Percentiles rank a stretch among this genome's conserved stretches.
Evolutionary conservation across 2,797 vertebrate genomes (phyloP).

Genomic region (Hydrolagus colliei): DNA sequence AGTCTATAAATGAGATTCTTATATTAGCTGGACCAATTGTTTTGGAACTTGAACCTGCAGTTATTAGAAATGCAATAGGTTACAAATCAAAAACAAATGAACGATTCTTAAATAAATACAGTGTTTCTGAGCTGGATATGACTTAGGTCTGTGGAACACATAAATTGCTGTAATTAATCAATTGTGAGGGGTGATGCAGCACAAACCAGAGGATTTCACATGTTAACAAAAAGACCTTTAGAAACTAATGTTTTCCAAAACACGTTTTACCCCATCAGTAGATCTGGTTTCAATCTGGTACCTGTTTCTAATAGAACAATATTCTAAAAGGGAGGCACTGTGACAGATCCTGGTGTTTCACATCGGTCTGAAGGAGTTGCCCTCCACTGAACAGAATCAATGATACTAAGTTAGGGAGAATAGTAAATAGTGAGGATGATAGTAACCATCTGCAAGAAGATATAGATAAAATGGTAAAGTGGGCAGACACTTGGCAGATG

Average conservation of each 20-base stretch:
- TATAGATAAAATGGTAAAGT: too few species aligned
- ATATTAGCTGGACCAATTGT: conserved; percentile 8
- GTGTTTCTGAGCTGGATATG: neutral
- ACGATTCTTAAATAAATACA: neutral
- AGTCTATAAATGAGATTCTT: neutral
- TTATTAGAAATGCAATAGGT: conserved; percentile 27
- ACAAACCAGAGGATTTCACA: neutral
- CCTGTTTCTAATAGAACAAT: neutral
- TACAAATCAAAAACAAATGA: conserved; percentile 23
- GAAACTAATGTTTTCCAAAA: neutral
- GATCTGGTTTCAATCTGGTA: neutral
- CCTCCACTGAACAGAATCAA: neutral
- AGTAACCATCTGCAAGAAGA: too few species aligned
- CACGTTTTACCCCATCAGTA: neutral
- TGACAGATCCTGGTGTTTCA: neutral
- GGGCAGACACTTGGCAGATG: too few species aligned
- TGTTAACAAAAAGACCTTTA: neutral
- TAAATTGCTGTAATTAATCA: neutral
- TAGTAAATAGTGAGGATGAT: too few species aligned
- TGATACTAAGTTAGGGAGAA: too few species aligned
- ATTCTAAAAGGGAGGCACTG: neutral
- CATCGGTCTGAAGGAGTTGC: conserved; percentile 5
- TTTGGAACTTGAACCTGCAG: neutral
- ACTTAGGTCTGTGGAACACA: too few species aligned
- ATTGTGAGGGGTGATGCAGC: neutral